A percentile compares a stretch with the other conserved stretches of the same genome.
Conservation (phyloP, 1,140 invertebrate genomes). For the Oedothorax gibbosus region DNA sequence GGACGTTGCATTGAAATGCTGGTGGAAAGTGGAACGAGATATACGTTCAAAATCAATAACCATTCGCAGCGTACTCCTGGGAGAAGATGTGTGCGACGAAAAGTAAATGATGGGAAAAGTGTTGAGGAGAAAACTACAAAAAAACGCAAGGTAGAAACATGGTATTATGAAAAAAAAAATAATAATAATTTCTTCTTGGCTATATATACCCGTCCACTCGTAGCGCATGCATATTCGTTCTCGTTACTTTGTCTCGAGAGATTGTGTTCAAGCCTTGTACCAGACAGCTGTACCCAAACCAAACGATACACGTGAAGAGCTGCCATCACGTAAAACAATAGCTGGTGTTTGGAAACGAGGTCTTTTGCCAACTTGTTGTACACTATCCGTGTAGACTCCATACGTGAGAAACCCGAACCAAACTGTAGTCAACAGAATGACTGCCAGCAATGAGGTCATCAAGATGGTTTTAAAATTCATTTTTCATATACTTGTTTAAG, state of each 20-base stretch:
- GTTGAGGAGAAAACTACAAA: too few species aligned
- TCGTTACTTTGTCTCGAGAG: background rate
- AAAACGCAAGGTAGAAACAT: too few species aligned
- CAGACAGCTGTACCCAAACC: background rate
- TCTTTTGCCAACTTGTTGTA: background rate
- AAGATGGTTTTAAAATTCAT: constrained; percentile 18
- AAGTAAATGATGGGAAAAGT: too few species aligned
- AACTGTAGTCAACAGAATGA: background rate
- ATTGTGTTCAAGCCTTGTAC: background rate
- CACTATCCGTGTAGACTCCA: background rate
- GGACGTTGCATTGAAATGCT: background rate
- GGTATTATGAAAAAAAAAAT: background rate
- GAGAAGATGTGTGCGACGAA: too few species aligned
- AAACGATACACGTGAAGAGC: background rate
- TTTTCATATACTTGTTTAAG: background rate
- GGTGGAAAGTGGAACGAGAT: background rate
- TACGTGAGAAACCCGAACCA: constrained; percentile 1
- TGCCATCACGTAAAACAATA: background rate
- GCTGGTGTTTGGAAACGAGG: background rate
- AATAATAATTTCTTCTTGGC: background rate
- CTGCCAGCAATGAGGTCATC: background rate
- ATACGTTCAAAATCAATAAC: constrained; percentile 20
- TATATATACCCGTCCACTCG: background rate
- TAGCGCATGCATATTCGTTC: background rate
- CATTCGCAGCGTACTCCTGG: background rate